These are phyloP conservation scores for Drosophila cracens DNA, from an alignment of 2,888 invertebrate species.

Conservation along the genomic window DNA sequence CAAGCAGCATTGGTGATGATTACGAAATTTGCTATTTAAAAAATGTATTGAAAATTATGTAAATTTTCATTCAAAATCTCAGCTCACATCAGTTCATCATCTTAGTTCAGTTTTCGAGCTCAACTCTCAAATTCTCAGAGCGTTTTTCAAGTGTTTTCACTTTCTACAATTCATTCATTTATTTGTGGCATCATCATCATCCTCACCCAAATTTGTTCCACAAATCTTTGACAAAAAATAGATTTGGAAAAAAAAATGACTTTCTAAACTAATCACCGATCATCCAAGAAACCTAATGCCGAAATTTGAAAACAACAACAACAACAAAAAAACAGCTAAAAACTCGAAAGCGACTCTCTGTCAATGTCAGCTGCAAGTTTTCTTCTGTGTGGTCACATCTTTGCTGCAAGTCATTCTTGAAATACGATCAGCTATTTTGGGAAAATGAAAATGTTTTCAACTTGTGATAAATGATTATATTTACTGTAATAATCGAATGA, in stretches of 20 bases:
- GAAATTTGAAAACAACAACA: not conserved
- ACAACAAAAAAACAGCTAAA: not conserved
- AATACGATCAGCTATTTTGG: not conserved
- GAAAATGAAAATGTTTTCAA: not conserved
- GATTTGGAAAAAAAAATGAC: constrained; percentile 13
- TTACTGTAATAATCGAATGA: not conserved
- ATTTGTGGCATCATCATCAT: constrained; percentile 47
- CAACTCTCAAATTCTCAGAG: constrained; percentile 17
- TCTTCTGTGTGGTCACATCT: not conserved
- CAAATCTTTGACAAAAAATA: constrained; percentile 9
- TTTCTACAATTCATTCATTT: constrained; percentile 32
- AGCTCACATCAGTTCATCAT: not conserved
- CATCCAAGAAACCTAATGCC: constrained; percentile 2
- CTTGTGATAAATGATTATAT: no score
- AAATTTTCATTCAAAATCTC: not conserved
- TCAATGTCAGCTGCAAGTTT: constrained; percentile 17
- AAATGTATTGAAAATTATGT: no score
- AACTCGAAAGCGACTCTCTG: constrained; percentile 1
- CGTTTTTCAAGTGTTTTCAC: constrained; percentile 35
- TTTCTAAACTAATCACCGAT: constrained; percentile 30
- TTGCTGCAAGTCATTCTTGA: not conserved
- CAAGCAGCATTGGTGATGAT: constrained; percentile 4
- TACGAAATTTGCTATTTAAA: no score
- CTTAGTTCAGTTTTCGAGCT: constrained; percentile 18
- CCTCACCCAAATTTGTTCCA: constrained; percentile 7